Conservation (phyloP, 2,888 invertebrate species). For the Rhingia rostrata region DNA sequence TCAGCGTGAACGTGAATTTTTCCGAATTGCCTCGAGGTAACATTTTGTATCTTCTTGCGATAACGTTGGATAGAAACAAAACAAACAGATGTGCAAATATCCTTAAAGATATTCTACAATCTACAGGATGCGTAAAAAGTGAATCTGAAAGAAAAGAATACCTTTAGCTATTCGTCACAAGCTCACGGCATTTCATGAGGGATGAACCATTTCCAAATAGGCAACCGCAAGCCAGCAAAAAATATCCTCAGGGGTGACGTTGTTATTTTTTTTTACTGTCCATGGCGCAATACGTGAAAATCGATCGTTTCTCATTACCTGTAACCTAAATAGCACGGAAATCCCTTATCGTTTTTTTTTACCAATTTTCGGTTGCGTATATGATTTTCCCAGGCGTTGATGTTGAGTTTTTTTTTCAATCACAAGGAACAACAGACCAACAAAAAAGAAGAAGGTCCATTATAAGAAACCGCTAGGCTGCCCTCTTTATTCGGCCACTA, state of each 20-base stretch:
- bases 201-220: constrained; percentile 28
- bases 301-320: constrained; percentile 50
- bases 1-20: too few species aligned
- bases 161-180: constrained; percentile 9
- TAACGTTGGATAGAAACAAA: not conserved
- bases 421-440: constrained; percentile 5
- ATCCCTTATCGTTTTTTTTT: constrained; percentile 32
- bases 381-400: constrained; percentile 63
- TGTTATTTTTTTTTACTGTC: constrained; percentile 16
- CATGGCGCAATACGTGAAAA: constrained; percentile 54
- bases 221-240: constrained; percentile 24
- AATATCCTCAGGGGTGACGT: constrained; percentile 1
- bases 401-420: constrained; percentile 24
- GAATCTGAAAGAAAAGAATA: not conserved
- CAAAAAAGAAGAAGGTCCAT: constrained; percentile 64
- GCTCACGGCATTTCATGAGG: not conserved
- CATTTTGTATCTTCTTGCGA: not conserved
- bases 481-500: constrained; percentile 71
- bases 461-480: constrained; percentile 71
- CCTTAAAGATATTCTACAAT: constrained; percentile 3
- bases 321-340: constrained; percentile 47
- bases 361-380: constrained; percentile 35
- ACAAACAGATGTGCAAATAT: constrained; percentile 31
- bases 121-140: constrained; percentile 3
- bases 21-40: too few species aligned